These are phyloP conservation scores for Caenorhabditis brenneri DNA, from an alignment of 1,140 invertebrate genomes.

Conservation along the genomic window DNA sequence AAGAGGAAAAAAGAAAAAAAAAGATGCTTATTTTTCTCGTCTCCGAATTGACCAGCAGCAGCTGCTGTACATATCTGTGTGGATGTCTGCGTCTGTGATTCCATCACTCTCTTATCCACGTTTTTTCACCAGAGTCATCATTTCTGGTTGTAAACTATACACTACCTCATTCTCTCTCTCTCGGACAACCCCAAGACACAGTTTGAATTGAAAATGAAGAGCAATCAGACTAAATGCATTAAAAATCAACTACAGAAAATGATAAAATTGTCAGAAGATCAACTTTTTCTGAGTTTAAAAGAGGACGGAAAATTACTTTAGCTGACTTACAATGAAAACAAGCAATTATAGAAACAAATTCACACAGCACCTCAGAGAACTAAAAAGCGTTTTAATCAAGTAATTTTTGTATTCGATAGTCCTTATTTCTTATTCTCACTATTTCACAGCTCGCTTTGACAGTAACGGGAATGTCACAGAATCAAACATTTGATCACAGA, in stretches of 20 bases:
- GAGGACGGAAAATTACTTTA: too few relatives aligned
- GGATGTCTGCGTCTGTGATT: not conserved
- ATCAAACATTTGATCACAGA: not conserved
- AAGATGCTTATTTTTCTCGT: not conserved
- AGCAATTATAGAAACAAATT: too few relatives aligned
- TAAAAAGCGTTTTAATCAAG: too few relatives aligned
- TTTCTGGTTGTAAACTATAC: slow-evolving; percentile 33
- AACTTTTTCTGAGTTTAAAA: too few relatives aligned
- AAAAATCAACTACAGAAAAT: too few relatives aligned
- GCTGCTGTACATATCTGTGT: not conserved
- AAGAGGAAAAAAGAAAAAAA: not conserved
- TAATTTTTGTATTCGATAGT: too few relatives aligned
- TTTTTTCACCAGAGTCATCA: not conserved
- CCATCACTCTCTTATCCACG: slow-evolving; percentile 4
- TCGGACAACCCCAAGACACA: not conserved
- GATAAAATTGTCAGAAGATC: too few relatives aligned
- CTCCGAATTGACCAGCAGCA: not conserved
- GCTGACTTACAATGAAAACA: too few relatives aligned
- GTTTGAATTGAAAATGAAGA: not conserved
- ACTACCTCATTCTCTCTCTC: not conserved
- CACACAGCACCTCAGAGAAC: too few relatives aligned
- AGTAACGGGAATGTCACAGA: not conserved
- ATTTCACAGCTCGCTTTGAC: too few relatives aligned
- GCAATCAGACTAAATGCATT: too few relatives aligned
- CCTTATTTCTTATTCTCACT: too few relatives aligned